These are phyloP conservation scores for Pseudoips prasinana DNA, from an alignment of 2,888 invertebrate species.

Conservation along the genomic window DNA sequence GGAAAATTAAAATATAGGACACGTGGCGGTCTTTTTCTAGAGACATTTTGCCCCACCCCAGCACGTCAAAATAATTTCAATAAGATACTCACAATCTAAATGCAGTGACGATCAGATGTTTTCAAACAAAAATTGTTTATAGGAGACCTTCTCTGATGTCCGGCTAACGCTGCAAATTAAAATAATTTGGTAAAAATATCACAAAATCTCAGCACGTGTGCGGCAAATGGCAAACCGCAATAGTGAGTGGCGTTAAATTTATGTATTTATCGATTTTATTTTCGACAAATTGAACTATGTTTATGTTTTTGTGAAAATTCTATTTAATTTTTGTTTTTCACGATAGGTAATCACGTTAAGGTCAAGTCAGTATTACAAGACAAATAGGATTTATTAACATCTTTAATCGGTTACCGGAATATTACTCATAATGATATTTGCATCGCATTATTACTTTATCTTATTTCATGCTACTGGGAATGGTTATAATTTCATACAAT, in stretches of 20 bases:
- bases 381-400: no score
- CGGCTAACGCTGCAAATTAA: conserved; percentile 59
- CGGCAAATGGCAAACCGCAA: conserved; percentile 77
- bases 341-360: no score
- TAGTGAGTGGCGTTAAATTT: conserved; percentile 37
- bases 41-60: conserved; percentile 78
- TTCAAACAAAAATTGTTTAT: conserved; percentile 50
- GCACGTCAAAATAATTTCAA: conserved; percentile 62
- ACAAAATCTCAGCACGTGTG: conserved; percentile 80
- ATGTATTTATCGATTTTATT: conserved; percentile 9
- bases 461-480: no score
- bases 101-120: conserved; percentile 49
- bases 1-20: conserved; percentile 66
- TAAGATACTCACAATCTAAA: conserved; percentile 59
- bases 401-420: no score
- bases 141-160: conserved; percentile 45
- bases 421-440: no score
- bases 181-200: conserved; percentile 73
- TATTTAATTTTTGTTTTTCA: no score
- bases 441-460: no score
- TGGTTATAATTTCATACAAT: no score
- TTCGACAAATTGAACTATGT: conserved; percentile 12
- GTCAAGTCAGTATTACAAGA: no score
- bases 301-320: no score
- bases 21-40: conserved; percentile 74